Evolutionary conservation across 2,797 vertebrate genomes (phyloP).

Genomic region (Semaprochilodus insignis): DNA sequence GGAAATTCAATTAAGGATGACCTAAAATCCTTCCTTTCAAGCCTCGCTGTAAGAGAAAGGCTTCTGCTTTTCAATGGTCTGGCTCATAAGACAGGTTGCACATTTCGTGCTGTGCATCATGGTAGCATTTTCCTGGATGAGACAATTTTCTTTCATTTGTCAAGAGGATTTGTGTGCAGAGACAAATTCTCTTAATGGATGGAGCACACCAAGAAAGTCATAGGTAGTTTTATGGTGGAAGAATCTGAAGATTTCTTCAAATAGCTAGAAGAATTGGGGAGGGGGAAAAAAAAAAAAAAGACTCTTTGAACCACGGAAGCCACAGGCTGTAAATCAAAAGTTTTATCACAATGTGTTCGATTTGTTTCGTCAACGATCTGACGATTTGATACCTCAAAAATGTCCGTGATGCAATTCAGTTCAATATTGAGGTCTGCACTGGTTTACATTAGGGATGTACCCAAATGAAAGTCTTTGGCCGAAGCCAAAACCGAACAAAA

Average conservation of each 20-base stretch:
- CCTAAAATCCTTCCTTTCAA: conserved; percentile 61
- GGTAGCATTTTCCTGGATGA: conserved; percentile 45
- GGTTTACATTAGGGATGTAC: too few species aligned
- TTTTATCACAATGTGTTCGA: too few species aligned
- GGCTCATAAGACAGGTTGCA: conserved; percentile 33
- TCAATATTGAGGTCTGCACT: too few species aligned
- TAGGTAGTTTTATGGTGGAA: not conserved
- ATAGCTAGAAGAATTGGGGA: too few species aligned
- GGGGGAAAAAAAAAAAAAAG: too few species aligned
- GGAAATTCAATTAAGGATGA: conserved; percentile 64
- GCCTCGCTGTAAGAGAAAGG: conserved; percentile 42
- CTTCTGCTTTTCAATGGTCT: conserved; percentile 58
- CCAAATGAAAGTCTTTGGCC: too few species aligned
- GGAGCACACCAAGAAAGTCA: not conserved
- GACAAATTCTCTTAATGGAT: conserved; percentile 26
- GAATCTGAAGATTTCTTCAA: not conserved
- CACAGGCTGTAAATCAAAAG: too few species aligned
- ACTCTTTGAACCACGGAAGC: too few species aligned
- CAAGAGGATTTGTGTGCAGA: conserved; percentile 1
- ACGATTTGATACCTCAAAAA: too few species aligned
- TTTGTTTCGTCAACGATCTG: too few species aligned
- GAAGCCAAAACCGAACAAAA: too few species aligned
- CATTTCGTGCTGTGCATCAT: conserved; percentile 42
- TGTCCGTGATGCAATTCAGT: too few species aligned
- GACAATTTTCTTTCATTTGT: conserved; percentile 45